Conservation (phyloP, 1,140 invertebrate genomes). For the Lycorma delicatula region DNA sequence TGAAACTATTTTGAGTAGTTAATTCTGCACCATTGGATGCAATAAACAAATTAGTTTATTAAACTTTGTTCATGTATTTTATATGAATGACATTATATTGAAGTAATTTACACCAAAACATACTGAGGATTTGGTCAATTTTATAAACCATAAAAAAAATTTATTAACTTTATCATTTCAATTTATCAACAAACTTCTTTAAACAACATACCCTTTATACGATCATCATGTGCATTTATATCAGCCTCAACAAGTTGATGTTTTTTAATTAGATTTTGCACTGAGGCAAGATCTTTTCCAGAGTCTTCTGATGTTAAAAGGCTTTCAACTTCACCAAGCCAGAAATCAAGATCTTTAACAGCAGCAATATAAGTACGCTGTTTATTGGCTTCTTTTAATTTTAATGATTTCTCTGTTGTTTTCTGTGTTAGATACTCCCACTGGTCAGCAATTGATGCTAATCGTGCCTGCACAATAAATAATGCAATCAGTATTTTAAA, state of each 20-base stretch:
- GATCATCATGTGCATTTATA: slow-evolving; percentile 90
- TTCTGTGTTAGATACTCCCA: slow-evolving; percentile 98
- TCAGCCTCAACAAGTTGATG: slow-evolving; percentile 97
- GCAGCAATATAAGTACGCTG: slow-evolving; percentile 98
- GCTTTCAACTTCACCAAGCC: slow-evolving; percentile 98
- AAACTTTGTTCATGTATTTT: too few species aligned
- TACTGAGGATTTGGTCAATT: too few species aligned
- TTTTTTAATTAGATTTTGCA: slow-evolving; percentile 99
- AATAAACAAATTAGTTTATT: too few species aligned
- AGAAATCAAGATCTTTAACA: slow-evolving; percentile 99
- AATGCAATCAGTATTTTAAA: too few species aligned
- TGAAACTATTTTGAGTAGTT: too few species aligned
- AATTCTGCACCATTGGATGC: too few species aligned
- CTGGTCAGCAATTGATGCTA: slow-evolving; percentile 93
- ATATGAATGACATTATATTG: too few species aligned
- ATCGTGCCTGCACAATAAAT: slow-evolving; percentile 46
- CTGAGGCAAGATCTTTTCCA: slow-evolving; percentile 95
- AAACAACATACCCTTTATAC: slow-evolving; percentile 77
- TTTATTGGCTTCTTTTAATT: slow-evolving; percentile 97
- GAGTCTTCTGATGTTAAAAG: slow-evolving; percentile 93
- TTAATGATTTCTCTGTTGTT: slow-evolving; percentile 94
- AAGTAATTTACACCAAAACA: too few species aligned
- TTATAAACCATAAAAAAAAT: too few species aligned
- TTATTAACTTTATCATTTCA: too few species aligned
- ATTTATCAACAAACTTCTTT: background rate